Evolutionary conservation across 2,888 invertebrate species (phyloP).

Genomic region (Thalpophila matura): DNA sequence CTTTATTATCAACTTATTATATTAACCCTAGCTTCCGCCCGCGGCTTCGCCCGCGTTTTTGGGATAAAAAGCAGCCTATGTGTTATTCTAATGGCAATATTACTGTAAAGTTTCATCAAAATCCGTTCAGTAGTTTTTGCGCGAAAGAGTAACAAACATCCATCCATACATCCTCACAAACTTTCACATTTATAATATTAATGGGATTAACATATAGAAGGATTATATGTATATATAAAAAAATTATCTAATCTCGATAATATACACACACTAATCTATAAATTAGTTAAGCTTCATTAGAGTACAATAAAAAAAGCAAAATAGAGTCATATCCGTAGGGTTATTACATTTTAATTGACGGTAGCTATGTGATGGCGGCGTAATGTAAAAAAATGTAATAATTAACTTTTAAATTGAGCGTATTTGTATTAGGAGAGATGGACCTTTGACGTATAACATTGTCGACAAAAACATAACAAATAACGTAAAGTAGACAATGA

Average conservation of each 20-base stretch:
- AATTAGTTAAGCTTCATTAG: conserved; percentile 33
- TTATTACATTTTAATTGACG: conserved; percentile 63
- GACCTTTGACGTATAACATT: neutral
- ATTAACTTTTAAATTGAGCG: conserved; percentile 57
- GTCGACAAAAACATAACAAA: too few species aligned
- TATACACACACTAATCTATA: conserved; percentile 20
- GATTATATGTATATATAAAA: neutral
- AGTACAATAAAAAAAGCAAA: conserved; percentile 46
- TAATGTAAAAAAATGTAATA: conserved; percentile 52
- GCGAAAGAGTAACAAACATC: too few species aligned
- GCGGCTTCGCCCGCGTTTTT: too few species aligned
- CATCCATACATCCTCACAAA: too few species aligned
- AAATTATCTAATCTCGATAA: neutral
- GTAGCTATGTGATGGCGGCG: conserved; percentile 53
- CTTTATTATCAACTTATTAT: too few species aligned
- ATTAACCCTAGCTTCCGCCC: too few species aligned
- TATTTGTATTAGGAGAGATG: conserved; percentile 44
- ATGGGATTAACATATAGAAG: too few species aligned
- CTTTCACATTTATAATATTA: too few species aligned
- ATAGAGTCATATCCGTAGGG: conserved; percentile 34
- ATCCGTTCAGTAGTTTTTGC: too few species aligned
- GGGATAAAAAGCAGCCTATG: too few species aligned
- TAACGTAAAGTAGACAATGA: neutral
- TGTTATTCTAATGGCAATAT: too few species aligned
- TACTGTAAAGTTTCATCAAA: too few species aligned